Percentiles rank a stretch among this genome's conserved stretches.
Conservation (phyloP, 2,888 invertebrate genomes). For the Homarus gammarus region DNA sequence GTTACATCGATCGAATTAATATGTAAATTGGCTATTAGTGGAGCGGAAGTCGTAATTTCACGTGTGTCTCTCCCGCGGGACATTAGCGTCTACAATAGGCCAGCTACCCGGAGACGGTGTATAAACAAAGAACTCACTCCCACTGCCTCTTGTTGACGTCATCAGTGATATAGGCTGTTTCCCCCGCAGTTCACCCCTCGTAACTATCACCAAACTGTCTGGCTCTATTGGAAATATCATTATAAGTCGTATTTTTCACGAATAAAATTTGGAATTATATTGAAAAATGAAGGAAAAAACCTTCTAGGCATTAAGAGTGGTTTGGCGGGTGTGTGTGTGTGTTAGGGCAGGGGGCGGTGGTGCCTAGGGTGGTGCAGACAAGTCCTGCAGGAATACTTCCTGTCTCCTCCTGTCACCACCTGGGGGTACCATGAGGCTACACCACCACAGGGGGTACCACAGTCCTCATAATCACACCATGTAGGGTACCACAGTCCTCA, state of each 20-base stretch:
- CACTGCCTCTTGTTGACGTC: background rate
- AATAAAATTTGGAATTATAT: too few relatives aligned
- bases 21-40: background rate
- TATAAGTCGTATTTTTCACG: too few relatives aligned
- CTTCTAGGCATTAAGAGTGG: background rate
- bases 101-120: background rate
- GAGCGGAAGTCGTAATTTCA: constrained; percentile 9
- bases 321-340: background rate
- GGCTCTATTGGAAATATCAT: too few relatives aligned
- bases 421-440: too few relatives aligned
- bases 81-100: background rate
- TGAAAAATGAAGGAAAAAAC: background rate
- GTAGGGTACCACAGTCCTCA: background rate
- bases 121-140: background rate
- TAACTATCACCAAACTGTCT: too few relatives aligned
- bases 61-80: background rate
- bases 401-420: constrained; percentile 36
- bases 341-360: background rate
- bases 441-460: constrained; percentile 37
- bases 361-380: constrained; percentile 45
- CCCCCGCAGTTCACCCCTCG: too few relatives aligned
- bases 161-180: too few relatives aligned
- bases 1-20: background rate
- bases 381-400: constrained; percentile 50
- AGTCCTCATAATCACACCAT: background rate